Conservation (phyloP, 2,888 invertebrate genomes). For the Laothoe populi region DNA sequence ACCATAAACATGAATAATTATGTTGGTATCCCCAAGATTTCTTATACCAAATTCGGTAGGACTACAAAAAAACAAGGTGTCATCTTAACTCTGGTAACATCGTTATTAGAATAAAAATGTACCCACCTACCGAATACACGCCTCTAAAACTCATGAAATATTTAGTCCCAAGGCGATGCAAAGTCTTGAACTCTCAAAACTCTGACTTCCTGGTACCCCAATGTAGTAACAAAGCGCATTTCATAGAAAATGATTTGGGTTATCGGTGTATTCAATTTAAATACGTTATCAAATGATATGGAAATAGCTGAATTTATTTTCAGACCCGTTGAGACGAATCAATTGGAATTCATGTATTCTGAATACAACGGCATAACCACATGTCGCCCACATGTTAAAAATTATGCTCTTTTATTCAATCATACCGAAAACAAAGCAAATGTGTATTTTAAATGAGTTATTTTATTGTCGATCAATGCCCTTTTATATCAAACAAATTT, state of each 20-base stretch:
- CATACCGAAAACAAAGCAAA: constrained; percentile 13
- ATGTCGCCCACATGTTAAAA: background rate
- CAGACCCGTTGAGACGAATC: background rate
- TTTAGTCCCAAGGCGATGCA: background rate
- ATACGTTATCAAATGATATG: background rate
- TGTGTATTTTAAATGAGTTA: background rate
- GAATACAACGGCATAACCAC: too few relatives aligned
- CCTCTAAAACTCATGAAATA: background rate
- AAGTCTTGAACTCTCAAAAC: background rate
- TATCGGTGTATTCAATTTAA: constrained; percentile 9
- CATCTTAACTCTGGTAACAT: background rate
- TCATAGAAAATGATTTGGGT: background rate
- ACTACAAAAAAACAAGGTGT: too few relatives aligned
- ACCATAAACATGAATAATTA: too few relatives aligned
- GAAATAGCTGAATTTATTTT: constrained; percentile 1
- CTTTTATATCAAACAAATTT: background rate
- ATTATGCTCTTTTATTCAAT: constrained; percentile 9
- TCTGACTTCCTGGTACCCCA: constrained; percentile 14
- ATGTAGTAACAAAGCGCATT: background rate
- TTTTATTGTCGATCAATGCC: constrained; percentile 10
- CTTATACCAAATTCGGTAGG: too few relatives aligned
- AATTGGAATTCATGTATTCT: constrained; percentile 6
- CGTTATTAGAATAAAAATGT: background rate
- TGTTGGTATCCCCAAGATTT: too few relatives aligned
- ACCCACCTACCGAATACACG: background rate